A percentile compares a stretch with the other conserved stretches of the same genome.
Evolutionary conservation across 2,113 vertebrate species (phyloP).

Genomic region (Cariama cristata): DNA sequence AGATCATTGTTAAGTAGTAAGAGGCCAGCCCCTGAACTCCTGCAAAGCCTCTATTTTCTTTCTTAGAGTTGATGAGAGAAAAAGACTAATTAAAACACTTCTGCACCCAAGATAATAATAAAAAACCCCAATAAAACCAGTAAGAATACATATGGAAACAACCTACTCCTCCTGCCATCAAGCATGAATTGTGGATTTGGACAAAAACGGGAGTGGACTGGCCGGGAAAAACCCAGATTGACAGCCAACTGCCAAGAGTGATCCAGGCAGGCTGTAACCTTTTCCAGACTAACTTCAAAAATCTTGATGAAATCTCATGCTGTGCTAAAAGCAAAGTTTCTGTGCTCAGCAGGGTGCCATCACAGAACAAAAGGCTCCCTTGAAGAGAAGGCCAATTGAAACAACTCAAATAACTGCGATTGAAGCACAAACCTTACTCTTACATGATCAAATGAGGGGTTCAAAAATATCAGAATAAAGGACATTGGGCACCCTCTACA

Average conservation of each 20-base stretch:
- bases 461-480: conserved; percentile 22
- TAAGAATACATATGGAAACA: neutral
- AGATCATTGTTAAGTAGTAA: neutral
- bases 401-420: neutral
- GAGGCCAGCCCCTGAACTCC: neutral
- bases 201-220: neutral
- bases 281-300: neutral
- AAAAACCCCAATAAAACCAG: neutral
- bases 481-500: neutral
- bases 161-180: neutral
- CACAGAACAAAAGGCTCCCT: conserved; percentile 36
- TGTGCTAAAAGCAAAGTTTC: conserved; percentile 49
- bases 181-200: neutral
- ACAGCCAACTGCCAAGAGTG: conserved; percentile 1
- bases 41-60: neutral
- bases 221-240: neutral
- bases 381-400: conserved; percentile 33
- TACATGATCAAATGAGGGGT: conserved; percentile 31
- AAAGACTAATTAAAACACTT: neutral
- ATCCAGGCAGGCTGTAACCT: neutral
- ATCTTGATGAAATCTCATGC: conserved; percentile 6
- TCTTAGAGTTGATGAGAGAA: neutral
- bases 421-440: conserved; percentile 6
- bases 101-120: neutral
- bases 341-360: neutral